These are phyloP conservation scores for Gandaritis pyraliata DNA, from an alignment of 2,888 invertebrate genomes.

Conservation along the genomic window DNA sequence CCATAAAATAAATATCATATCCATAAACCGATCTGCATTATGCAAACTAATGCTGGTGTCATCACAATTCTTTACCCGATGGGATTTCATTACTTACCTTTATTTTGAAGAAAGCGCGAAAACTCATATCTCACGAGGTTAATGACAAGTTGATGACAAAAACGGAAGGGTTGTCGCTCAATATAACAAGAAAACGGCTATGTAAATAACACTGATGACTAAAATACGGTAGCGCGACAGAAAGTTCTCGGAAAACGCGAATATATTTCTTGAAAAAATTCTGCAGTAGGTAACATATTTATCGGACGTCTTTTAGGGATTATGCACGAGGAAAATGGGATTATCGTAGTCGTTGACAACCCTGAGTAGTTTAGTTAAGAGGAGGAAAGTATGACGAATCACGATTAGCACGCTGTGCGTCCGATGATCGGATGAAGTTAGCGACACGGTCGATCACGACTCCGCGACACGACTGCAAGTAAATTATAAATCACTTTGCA, in stretches of 20 bases:
- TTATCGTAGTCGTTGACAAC: conserved; percentile 42
- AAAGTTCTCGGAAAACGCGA: conserved; percentile 29
- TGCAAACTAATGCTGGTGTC: conserved; percentile 11
- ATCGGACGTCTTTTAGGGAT: conserved; percentile 44
- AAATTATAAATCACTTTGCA: conserved; percentile 55
- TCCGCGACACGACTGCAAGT: conserved; percentile 43
- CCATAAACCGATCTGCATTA: conserved; percentile 10
- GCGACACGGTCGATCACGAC: conserved; percentile 48
- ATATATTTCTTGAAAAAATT: conserved; percentile 27
- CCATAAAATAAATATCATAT: conserved; percentile 19
- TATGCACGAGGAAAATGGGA: conserved; percentile 33
- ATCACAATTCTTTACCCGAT: conserved; percentile 7
- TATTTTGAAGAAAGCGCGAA: conserved; percentile 50
- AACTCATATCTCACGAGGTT: conserved; percentile 52
- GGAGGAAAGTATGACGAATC: conserved; percentile 73
- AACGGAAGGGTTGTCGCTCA: conserved; percentile 50
- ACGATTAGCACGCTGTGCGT: conserved; percentile 53
- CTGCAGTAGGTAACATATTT: conserved; percentile 35
- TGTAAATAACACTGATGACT: conserved; percentile 44
- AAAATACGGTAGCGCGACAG: conserved; percentile 46
- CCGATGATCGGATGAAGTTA: conserved; percentile 52
- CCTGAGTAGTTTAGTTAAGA: conserved; percentile 48
- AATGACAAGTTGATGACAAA: conserved; percentile 56
- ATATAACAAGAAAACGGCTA: conserved; percentile 33
- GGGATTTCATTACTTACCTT: conserved; percentile 18